A percentile compares a stretch with the other conserved stretches of the same genome.
Conservation (phyloP, 1,140 invertebrate genomes). For the Amphibalanus amphitrite region DNA sequence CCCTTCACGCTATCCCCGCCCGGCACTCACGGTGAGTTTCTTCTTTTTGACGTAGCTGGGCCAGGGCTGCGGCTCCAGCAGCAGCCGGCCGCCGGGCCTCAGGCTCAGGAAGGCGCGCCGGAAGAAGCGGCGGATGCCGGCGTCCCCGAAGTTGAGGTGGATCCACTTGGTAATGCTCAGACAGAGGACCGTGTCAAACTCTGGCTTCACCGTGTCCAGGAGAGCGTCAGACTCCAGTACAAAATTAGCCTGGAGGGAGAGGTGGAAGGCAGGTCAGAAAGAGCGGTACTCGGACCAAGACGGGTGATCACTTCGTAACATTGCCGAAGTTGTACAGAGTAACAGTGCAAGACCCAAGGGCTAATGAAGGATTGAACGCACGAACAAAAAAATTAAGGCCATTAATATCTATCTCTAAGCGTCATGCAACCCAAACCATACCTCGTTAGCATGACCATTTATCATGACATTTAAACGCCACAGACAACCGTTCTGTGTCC, state of each 20-base stretch:
- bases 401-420: too few relatives aligned
- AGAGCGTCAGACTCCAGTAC: conserved; percentile 69
- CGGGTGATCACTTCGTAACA: too few relatives aligned
- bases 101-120: conserved; percentile 77
- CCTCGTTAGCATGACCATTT: too few relatives aligned
- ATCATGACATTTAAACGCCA: too few relatives aligned
- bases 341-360: too few relatives aligned
- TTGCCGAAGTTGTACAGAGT: too few relatives aligned
- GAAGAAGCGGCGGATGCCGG: conserved; percentile 83
- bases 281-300: too few relatives aligned
- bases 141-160: conserved; percentile 92
- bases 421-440: too few relatives aligned
- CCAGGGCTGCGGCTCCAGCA: conserved; percentile 89
- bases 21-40: conserved; percentile 57
- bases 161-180: conserved; percentile 96
- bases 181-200: conserved; percentile 89
- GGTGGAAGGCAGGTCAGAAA: conserved; percentile 11
- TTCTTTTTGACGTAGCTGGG: conserved; percentile 75
- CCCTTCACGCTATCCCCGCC: too few relatives aligned
- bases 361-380: too few relatives aligned
- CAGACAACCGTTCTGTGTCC: too few relatives aligned
- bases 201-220: conserved; percentile 55
- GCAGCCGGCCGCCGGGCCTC: conserved; percentile 74
- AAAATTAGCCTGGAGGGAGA: conserved; percentile 68
- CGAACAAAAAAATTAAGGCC: too few relatives aligned